These are phyloP conservation scores for Euplexia lucipara DNA, from an alignment of 2,888 invertebrate species.

Conservation along the genomic window DNA sequence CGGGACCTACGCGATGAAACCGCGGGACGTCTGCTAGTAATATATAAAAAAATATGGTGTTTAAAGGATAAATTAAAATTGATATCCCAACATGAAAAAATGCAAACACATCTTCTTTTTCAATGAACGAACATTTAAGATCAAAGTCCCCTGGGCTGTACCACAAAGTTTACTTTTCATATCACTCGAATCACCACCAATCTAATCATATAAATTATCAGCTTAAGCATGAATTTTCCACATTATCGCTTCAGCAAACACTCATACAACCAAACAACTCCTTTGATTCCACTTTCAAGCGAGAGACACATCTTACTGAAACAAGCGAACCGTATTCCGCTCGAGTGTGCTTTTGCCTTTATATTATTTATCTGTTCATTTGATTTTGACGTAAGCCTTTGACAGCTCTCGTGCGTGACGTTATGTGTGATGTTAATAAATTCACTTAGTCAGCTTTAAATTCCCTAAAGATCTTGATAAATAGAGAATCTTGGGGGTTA, in stretches of 20 bases:
- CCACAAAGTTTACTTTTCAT: conserved; percentile 24
- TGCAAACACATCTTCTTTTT: background rate
- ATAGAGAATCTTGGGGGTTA: background rate
- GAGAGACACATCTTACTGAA: conserved; percentile 43
- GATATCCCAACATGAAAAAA: no score
- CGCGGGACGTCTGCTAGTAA: no score
- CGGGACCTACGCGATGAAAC: no score
- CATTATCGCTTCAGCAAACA: conserved; percentile 48
- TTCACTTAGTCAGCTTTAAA: background rate
- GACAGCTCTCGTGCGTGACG: background rate
- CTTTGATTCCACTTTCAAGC: conserved; percentile 34
- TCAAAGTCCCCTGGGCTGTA: conserved; percentile 8
- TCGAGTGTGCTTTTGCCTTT: conserved; percentile 32
- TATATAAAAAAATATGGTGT: no score
- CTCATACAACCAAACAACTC: conserved; percentile 38
- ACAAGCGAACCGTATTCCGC: conserved; percentile 27
- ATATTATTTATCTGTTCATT: conserved; percentile 35
- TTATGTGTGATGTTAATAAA: background rate
- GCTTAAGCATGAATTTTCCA: conserved; percentile 45
- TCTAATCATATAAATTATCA: conserved; percentile 32
- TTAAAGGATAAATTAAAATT: no score
- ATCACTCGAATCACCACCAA: conserved; percentile 20
- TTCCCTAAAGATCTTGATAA: background rate
- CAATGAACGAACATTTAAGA: background rate
- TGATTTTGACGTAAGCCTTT: conserved; percentile 28